Evolutionary conservation across 2,888 invertebrate genomes (phyloP).

Genomic region (Auanema sp.): DNA sequence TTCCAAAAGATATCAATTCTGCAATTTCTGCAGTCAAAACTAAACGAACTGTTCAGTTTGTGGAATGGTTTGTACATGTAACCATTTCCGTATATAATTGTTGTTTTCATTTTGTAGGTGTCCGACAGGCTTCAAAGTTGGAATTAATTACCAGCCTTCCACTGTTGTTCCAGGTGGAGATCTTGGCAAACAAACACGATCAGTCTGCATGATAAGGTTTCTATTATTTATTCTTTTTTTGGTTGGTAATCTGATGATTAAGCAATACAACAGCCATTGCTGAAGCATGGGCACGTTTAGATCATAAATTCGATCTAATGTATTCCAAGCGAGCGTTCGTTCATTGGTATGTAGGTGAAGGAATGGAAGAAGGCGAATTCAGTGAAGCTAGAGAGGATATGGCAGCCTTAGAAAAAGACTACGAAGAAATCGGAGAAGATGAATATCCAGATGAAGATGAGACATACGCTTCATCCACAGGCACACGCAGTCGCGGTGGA

Average conservation of each 20-base stretch:
- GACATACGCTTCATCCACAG: neutral
- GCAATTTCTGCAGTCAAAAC: conserved; percentile 64
- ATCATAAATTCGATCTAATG: conserved; percentile 71
- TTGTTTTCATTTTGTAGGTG: conserved; percentile 67
- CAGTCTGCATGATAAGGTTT: conserved; percentile 44
- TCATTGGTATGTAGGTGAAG: conserved; percentile 47
- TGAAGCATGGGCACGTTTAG: conserved; percentile 78
- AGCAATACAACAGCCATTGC: conserved; percentile 85
- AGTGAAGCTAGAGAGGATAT: conserved; percentile 59
- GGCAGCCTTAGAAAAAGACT: conserved; percentile 52
- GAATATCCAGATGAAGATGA: conserved; percentile 33
- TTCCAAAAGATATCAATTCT: conserved; percentile 73
- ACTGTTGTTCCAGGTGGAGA: conserved; percentile 89
- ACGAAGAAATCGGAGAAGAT: conserved; percentile 47
- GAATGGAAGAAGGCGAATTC: conserved; percentile 63
- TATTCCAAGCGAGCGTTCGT: conserved; percentile 48
- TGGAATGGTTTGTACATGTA: conserved; percentile 64
- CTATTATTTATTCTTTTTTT: conserved; percentile 2
- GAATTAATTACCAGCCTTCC: conserved; percentile 70
- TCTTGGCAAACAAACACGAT: conserved; percentile 68
- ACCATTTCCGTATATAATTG: neutral
- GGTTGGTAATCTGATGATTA: conserved; percentile 8
- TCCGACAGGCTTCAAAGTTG: conserved; percentile 77
- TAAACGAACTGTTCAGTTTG: conserved; percentile 73
- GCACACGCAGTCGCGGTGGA: neutral